Evolutionary conservation across 2,797 vertebrate genomes (phyloP).

Genomic region (Artibeus lituratus): DNA sequence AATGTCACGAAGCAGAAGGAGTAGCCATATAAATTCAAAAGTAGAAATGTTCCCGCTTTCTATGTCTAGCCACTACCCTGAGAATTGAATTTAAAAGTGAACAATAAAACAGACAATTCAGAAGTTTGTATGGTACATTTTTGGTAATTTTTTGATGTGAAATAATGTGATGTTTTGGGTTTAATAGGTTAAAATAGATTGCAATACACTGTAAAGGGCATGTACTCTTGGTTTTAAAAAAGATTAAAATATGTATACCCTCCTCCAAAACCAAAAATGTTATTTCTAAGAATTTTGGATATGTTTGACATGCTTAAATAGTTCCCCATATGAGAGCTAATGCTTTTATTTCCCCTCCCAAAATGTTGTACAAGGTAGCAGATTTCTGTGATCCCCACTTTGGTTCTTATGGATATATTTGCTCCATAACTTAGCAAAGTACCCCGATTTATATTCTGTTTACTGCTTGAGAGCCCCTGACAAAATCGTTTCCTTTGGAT

Average conservation of each 20-base stretch:
- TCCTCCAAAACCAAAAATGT: neutral
- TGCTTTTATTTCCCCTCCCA: neutral
- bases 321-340: neutral
- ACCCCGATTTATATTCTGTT: conserved; percentile 17
- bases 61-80: neutral
- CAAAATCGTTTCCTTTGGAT: conserved; percentile 51
- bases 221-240: neutral
- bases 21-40: neutral
- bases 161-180: neutral
- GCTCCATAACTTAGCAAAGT: neutral
- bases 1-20: neutral
- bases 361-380: neutral
- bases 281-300: neutral
- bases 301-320: neutral
- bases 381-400: neutral
- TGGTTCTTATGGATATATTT: neutral
- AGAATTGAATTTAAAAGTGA: neutral
- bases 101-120: neutral
- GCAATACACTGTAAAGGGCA: neutral
- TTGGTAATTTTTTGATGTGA: neutral
- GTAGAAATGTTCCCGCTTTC: neutral
- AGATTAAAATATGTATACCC: neutral
- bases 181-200: neutral
- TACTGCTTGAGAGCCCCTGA: conserved; percentile 16
- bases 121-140: neutral